A percentile compares a stretch with the other conserved stretches of the same genome.
Evolutionary conservation across 2,797 vertebrate species (phyloP).

Genomic region (Ciconia nigra): DNA sequence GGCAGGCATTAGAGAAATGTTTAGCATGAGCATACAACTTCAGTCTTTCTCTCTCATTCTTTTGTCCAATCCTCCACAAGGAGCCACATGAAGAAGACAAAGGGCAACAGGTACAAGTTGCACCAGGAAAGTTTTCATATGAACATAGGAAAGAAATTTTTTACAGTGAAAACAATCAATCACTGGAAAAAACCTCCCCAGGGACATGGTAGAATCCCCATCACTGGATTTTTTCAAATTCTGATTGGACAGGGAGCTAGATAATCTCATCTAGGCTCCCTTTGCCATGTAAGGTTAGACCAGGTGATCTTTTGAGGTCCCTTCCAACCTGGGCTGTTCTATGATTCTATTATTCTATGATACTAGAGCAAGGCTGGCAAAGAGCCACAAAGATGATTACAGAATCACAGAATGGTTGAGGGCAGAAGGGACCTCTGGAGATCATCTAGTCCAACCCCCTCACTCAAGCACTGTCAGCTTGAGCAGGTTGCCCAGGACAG

Average conservation of each 20-base stretch:
- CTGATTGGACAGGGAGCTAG: background rate
- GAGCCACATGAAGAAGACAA: background rate
- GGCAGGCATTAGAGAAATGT: background rate
- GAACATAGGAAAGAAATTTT: background rate
- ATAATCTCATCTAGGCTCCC: background rate
- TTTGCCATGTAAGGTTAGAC: background rate
- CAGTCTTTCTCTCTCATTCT: background rate
- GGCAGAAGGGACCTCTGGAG: background rate
- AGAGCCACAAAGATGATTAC: background rate
- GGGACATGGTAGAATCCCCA: background rate
- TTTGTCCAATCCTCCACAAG: background rate
- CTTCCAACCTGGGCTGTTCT: background rate
- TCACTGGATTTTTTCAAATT: background rate
- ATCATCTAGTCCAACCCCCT: background rate
- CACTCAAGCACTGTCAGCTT: background rate
- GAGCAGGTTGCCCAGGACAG: background rate
- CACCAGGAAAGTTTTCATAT: background rate
- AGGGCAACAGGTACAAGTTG: background rate
- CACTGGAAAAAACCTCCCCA: background rate
- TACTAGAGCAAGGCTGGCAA: background rate
- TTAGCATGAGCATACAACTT: background rate
- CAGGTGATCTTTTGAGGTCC: background rate
- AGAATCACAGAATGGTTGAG: background rate
- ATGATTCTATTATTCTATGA: background rate
- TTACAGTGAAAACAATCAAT: background rate